Conservation (phyloP, 1,140 invertebrate species). For the Drosophila grimshawi region DNA sequence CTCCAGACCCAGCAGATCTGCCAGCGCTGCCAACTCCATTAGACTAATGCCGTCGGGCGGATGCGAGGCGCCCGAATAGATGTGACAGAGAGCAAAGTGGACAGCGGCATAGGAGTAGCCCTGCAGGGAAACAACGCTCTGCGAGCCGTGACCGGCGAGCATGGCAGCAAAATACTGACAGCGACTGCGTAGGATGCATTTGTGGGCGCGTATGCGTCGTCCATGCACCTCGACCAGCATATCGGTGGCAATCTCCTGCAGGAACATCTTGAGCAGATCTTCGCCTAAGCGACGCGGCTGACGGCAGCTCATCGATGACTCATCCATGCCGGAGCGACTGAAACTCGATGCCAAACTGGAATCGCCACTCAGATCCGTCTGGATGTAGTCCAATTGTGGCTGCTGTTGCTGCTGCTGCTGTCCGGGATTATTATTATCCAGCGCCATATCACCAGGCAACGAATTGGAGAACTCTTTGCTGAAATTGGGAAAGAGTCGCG, state of each 20-base stretch:
- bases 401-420: conserved; percentile 41
- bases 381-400: conserved; percentile 77
- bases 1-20: conserved; percentile 94
- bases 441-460: conserved; percentile 70
- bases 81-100: conserved; percentile 95
- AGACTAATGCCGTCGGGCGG: conserved; percentile 93
- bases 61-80: conserved; percentile 94
- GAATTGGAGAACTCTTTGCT: conserved; percentile 83
- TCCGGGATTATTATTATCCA: conserved; percentile 43
- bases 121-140: conserved; percentile 92
- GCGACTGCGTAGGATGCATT: conserved; percentile 94
- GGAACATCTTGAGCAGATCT: conserved; percentile 94
- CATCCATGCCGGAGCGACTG: conserved; percentile 83
- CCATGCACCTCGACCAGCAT: conserved; percentile 92
- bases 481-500: conserved; percentile 85
- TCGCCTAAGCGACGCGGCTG: conserved; percentile 89
- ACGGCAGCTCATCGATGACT: conserved; percentile 84
- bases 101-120: conserved; percentile 93
- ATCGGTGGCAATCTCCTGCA: conserved; percentile 94
- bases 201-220: conserved; percentile 92
- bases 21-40: conserved; percentile 92
- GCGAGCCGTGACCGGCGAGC: conserved; percentile 92
- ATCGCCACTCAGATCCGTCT: conserved; percentile 77
- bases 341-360: conserved; percentile 83
- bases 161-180: conserved; percentile 97